Conservation (phyloP, 37 sponge, comb jelly and placozoan species). For the Lycopodina hypogea region DNA sequence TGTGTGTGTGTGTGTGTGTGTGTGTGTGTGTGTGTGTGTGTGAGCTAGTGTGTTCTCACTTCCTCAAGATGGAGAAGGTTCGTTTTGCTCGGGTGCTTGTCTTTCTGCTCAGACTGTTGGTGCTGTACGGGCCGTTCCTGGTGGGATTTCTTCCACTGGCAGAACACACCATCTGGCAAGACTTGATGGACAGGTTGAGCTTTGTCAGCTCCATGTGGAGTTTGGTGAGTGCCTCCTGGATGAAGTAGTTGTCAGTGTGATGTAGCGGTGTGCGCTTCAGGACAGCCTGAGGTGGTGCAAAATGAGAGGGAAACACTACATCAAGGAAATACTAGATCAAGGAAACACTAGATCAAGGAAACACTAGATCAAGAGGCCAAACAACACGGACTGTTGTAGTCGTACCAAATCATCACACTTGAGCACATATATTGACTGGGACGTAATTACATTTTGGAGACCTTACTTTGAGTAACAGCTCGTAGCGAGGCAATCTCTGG, state of each 20-base stretch:
- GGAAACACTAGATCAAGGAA: background rate
- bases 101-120: background rate
- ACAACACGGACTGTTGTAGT: too few relatives aligned
- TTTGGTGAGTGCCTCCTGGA: conserved; percentile 22
- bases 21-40: too few relatives aligned
- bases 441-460: too few relatives aligned
- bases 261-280: conserved; percentile 35
- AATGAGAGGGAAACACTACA: too few relatives aligned
- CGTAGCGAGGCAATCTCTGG: conserved; percentile 68
- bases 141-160: background rate
- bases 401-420: too few relatives aligned
- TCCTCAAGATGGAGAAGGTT: conserved; percentile 13
- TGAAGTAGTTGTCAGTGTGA: conserved; percentile 40
- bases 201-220: conserved; percentile 35
- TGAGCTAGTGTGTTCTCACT: conserved; percentile 1
- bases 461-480: conserved; percentile 58
- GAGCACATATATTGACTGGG: too few relatives aligned
- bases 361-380: too few relatives aligned
- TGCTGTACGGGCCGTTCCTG: background rate
- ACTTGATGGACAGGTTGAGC: conserved; percentile 56
- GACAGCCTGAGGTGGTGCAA: conserved; percentile 34
- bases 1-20: too few relatives aligned
- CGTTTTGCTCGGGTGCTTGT: background rate
- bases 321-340: background rate
- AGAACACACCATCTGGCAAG: conserved; percentile 51